Conservation (phyloP, 2,888 invertebrate genomes). For the Cheilosia pagana region DNA sequence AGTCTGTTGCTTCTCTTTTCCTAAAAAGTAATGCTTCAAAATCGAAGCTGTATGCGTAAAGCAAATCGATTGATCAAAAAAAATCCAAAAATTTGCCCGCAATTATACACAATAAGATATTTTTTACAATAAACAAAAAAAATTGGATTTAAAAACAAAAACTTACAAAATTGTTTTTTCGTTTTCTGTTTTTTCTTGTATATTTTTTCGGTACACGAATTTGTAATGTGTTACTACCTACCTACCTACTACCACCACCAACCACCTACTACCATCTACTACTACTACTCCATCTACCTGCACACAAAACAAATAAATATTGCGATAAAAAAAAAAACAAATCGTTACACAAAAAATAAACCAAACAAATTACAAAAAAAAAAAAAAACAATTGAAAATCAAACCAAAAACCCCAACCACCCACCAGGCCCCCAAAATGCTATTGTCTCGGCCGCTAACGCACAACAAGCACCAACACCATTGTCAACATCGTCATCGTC, state of each 20-base stretch:
- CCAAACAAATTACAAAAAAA: slow-evolving; percentile 49
- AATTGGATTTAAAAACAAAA: slow-evolving; percentile 70
- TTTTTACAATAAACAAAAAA: slow-evolving; percentile 25
- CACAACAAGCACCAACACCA: slow-evolving; percentile 76
- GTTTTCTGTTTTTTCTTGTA: slow-evolving; percentile 75
- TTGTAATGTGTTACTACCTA: slow-evolving; percentile 74
- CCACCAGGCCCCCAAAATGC: slow-evolving; percentile 82
- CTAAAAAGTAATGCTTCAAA: slow-evolving; percentile 51
- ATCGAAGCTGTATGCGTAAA: slow-evolving; percentile 28
- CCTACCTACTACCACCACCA: slow-evolving; percentile 71
- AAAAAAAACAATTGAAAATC: slow-evolving; percentile 53
- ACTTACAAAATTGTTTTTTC: slow-evolving; percentile 72
- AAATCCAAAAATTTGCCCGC: slow-evolving; percentile 30
- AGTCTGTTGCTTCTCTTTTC: slow-evolving; percentile 37
- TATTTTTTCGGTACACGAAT: slow-evolving; percentile 75
- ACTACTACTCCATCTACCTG: slow-evolving; percentile 70
- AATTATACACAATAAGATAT: slow-evolving; percentile 34
- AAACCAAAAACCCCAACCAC: slow-evolving; percentile 61
- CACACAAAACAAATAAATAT: slow-evolving; percentile 73
- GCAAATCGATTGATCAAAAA: neutral
- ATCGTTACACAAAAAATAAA: slow-evolving; percentile 69
- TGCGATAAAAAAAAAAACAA: slow-evolving; percentile 71
- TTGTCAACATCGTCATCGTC: slow-evolving; percentile 76
- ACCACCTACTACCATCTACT: slow-evolving; percentile 68
- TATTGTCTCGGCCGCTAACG: slow-evolving; percentile 79